Percentiles rank a stretch among this genome's conserved stretches.
phyloP scores from a whole-genome alignment of 2,797 vertebrate genomes.

The Helarctos malayanus region DNA sequence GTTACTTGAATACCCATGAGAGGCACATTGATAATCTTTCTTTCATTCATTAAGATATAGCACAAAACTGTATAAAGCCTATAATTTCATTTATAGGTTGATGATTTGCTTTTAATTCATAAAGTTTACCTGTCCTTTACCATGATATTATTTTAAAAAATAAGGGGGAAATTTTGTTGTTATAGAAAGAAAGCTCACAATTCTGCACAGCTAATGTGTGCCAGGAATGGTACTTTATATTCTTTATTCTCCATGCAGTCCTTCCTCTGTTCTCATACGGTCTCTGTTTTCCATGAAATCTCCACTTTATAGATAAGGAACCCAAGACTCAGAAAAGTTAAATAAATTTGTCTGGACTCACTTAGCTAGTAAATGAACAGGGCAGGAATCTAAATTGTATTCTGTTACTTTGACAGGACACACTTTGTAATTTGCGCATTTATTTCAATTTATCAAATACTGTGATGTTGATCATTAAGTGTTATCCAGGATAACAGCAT shows the following conservation, averaged over 20 bases:
- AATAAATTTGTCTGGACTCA: background rate
- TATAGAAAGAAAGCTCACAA: background rate
- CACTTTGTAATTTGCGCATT: background rate
- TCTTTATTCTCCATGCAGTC: background rate
- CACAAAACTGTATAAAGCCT: background rate
- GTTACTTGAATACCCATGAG: background rate
- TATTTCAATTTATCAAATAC: background rate
- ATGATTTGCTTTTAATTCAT: slow-evolving; percentile 1
- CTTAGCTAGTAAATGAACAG: background rate
- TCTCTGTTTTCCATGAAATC: background rate
- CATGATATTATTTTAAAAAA: background rate
- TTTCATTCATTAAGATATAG: background rate
- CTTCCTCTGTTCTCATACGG: background rate
- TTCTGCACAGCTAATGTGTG: background rate
- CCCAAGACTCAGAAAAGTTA: background rate
- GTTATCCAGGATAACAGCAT: background rate
- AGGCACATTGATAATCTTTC: background rate
- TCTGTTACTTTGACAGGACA: background rate
- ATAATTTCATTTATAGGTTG: background rate
- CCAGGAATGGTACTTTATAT: background rate
- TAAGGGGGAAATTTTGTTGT: background rate
- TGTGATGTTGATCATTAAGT: background rate
- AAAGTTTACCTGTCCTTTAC: background rate
- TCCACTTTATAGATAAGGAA: background rate
- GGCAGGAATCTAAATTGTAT: background rate